Base-by-base conservation (phyloP, 2,113 vertebrate species). In the Apodemus speciosus region DNA sequence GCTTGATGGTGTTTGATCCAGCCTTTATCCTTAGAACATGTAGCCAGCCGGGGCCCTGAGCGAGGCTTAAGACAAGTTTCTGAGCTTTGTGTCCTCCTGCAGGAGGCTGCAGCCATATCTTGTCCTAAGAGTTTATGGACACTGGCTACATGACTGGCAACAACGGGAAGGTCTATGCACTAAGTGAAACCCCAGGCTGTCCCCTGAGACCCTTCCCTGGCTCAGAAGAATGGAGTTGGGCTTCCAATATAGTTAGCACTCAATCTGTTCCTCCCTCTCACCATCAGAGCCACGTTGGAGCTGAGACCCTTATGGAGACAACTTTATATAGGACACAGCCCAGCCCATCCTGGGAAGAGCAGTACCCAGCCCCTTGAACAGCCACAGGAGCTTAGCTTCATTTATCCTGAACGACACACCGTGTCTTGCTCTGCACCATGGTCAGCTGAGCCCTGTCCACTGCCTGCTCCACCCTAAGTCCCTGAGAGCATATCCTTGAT, bases 41-140 rank as follows among this genome's bases (percentile, higher is more conserved):
- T 11, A n/a, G 25, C 14, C 3, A 64, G 43, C 25, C 16, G 20
- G 40, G 23, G 15, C 79, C 40, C 38, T 3, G 0, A 10, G 43
- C 40, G 25, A n/a, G 30, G 0, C 56, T 9, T 51, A 7, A 27
- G 90, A 4, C 38, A 51, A n/a, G n/a, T 62, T 40, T 73, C 46
- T 15, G 46, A 56, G 46, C 4, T n/a, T 21, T 5, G 16, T 0
- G 46, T 35, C 25, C 46, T 27, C 8, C 69, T 27, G 32, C 7
- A 49, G 9, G 21, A 53, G 32, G 30, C 9, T 2, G 16, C 32
- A 0, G 4, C 23, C 9, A 21, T 21, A 5, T 14, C 1, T 9
- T 10, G 21, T 27, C 53, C 35, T 27, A 81, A n/a, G n/a, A 81
- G 53, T 27, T 16, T 16, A 1, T 21, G 11, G 38, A 62, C 15